A percentile compares a stretch with the other conserved stretches of the same genome.
phyloP scores from a whole-genome alignment of 2,113 vertebrate genomes.

The Propithecus coquereli region DNA sequence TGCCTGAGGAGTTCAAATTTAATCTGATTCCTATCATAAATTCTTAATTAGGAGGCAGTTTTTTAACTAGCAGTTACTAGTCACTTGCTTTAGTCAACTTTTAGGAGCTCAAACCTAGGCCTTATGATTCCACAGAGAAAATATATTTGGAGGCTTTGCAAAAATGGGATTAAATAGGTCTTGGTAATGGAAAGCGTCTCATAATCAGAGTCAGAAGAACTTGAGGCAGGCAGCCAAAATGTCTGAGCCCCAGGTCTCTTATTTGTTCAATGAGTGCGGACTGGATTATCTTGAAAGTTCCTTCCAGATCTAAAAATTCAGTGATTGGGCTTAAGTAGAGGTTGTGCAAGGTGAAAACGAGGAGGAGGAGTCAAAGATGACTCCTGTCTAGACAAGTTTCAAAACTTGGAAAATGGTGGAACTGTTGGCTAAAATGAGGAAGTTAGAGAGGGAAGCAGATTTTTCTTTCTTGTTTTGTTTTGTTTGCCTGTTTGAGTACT shows the following conservation, averaged over 20 bases:
- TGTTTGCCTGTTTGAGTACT: neutral
- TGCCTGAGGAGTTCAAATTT: neutral
- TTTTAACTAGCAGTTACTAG: neutral
- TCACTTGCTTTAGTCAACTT: neutral
- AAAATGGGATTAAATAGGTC: neutral
- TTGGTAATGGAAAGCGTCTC: neutral
- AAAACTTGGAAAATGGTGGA: conserved; percentile 10
- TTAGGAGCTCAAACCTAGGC: neutral
- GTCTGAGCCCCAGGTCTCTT: neutral
- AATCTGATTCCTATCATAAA: conserved; percentile 7
- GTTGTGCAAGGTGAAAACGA: conserved; percentile 22
- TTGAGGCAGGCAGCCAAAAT: neutral
- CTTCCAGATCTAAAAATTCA: neutral
- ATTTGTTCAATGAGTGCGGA: neutral
- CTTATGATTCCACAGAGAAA: neutral
- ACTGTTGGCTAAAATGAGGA: neutral
- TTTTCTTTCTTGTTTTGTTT: neutral
- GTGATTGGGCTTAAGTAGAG: neutral
- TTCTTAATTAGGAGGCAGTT: neutral
- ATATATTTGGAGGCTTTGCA: neutral
- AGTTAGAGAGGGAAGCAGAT: neutral
- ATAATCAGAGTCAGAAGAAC: neutral
- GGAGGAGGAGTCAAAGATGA: neutral
- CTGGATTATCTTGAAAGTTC: conserved; percentile 1
- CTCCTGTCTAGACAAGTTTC: conserved; percentile 39